Evolutionary conservation across 1,140 invertebrate genomes (phyloP).

Genomic region (Drosophila funebris): DNA sequence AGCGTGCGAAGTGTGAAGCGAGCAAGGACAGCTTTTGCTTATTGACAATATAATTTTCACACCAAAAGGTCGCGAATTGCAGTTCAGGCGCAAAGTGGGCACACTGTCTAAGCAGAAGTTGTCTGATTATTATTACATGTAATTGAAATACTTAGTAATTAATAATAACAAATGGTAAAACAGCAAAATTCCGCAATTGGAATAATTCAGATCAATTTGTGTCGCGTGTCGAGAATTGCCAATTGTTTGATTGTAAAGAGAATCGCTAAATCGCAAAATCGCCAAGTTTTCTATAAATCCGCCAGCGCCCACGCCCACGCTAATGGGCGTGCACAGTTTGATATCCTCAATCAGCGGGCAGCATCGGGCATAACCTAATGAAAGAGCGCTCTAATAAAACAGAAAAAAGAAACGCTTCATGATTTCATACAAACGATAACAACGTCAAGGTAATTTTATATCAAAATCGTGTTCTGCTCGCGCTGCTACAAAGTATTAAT

Average conservation of each 20-base stretch:
- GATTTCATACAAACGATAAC: slow-evolving; percentile 78
- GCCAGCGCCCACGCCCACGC: slow-evolving; percentile 41
- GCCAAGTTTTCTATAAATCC: neutral
- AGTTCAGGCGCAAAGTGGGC: too few species aligned
- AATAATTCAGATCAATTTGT: neutral
- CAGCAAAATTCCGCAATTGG: too few species aligned
- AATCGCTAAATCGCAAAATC: slow-evolving; percentile 23
- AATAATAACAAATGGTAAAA: too few species aligned
- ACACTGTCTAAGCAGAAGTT: too few species aligned
- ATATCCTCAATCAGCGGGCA: slow-evolving; percentile 32
- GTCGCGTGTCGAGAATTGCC: slow-evolving; percentile 37
- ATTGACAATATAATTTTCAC: too few species aligned
- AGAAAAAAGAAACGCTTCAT: slow-evolving; percentile 46
- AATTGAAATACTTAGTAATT: too few species aligned
- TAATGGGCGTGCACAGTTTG: too few species aligned
- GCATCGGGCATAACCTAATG: slow-evolving; percentile 42
- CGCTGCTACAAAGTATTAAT: slow-evolving; percentile 73
- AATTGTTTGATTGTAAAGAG: slow-evolving; percentile 35
- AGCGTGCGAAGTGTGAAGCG: neutral
- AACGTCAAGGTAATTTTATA: slow-evolving; percentile 75
- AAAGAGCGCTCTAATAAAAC: slow-evolving; percentile 52
- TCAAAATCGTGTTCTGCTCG: slow-evolving; percentile 73
- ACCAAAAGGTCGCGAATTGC: too few species aligned
- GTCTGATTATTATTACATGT: too few species aligned
- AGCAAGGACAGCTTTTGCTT: neutral